Evolutionary conservation across 2,113 vertebrate species (phyloP).

Genomic region (Cervus canadensis): DNA sequence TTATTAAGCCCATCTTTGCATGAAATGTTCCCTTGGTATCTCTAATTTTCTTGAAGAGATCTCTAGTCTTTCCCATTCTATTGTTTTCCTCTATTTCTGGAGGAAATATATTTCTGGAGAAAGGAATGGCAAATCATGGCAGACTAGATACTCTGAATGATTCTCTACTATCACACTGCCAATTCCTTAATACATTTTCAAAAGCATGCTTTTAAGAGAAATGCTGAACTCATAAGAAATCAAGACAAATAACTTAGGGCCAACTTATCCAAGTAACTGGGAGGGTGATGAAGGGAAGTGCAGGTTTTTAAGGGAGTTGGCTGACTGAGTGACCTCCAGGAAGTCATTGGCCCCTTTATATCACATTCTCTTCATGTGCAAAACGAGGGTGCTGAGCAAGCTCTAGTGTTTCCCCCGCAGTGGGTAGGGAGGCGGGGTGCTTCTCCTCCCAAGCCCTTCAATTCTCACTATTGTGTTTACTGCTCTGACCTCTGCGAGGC

Average conservation of each 20-base stretch:
- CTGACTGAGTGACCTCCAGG: background rate
- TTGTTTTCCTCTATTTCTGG: background rate
- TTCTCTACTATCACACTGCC: background rate
- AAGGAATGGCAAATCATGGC: background rate
- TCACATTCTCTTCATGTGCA: background rate
- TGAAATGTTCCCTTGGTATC: background rate
- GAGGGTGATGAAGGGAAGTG: background rate
- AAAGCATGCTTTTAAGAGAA: background rate
- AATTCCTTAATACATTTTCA: background rate
- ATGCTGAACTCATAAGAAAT: background rate
- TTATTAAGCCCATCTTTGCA: background rate
- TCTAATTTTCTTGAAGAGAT: background rate
- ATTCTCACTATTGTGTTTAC: accelerated
- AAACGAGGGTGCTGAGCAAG: background rate
- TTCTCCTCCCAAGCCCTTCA: background rate
- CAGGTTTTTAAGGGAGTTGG: background rate
- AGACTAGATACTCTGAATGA: background rate
- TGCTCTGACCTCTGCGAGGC: background rate
- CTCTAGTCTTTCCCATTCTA: background rate
- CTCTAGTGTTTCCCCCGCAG: background rate
- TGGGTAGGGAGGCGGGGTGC: too few relatives aligned
- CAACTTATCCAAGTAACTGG: background rate
- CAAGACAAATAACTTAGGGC: background rate
- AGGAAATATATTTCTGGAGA: background rate
- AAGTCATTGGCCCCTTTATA: background rate